A percentile compares a stretch with the other conserved stretches of the same genome.
Conservation (phyloP, 2,888 invertebrate genomes). For the Drosophila picticornis region DNA sequence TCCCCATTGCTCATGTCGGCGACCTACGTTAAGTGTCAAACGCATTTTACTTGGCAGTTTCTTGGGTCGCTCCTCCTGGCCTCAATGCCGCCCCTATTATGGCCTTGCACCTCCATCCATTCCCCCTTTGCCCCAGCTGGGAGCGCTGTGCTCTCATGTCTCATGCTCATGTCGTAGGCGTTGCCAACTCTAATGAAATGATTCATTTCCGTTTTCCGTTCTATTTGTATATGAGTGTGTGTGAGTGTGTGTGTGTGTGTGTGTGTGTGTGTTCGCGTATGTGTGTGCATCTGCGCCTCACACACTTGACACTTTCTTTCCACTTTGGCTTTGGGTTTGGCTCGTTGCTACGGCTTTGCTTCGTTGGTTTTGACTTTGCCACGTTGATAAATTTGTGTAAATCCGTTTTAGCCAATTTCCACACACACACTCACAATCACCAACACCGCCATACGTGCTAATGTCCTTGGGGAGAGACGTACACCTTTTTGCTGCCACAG, state of each 20-base stretch:
- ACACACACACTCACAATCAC: conserved; percentile 39
- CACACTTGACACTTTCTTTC: conserved; percentile 80
- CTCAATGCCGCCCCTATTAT: conserved; percentile 16
- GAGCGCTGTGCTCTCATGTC: conserved; percentile 56
- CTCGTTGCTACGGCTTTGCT: conserved; percentile 61
- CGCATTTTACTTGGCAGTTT: conserved; percentile 76
- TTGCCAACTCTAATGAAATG: conserved; percentile 84
- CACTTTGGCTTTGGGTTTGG: conserved; percentile 50
- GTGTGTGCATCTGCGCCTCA: conserved; percentile 33
- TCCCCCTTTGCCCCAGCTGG: neutral
- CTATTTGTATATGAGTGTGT: conserved; percentile 33
- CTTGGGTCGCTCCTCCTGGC: conserved; percentile 69
- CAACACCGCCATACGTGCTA: conserved; percentile 45
- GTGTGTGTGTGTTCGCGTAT: conserved; percentile 18
- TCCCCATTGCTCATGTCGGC: conserved; percentile 38
- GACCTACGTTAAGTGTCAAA: conserved; percentile 79
- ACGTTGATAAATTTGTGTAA: conserved; percentile 82
- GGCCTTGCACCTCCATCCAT: conserved; percentile 9
- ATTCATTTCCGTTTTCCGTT: conserved; percentile 84
- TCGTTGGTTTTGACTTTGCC: conserved; percentile 72
- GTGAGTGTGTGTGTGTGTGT: conserved; percentile 7
- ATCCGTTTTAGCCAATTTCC: conserved; percentile 82
- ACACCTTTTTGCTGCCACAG: conserved; percentile 71
- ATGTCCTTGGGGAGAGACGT: conserved; percentile 75
- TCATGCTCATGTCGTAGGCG: conserved; percentile 75